These are phyloP conservation scores for Tachyglossus aculeatus DNA, from an alignment of 2,797 vertebrate species.

Conservation along the genomic window DNA sequence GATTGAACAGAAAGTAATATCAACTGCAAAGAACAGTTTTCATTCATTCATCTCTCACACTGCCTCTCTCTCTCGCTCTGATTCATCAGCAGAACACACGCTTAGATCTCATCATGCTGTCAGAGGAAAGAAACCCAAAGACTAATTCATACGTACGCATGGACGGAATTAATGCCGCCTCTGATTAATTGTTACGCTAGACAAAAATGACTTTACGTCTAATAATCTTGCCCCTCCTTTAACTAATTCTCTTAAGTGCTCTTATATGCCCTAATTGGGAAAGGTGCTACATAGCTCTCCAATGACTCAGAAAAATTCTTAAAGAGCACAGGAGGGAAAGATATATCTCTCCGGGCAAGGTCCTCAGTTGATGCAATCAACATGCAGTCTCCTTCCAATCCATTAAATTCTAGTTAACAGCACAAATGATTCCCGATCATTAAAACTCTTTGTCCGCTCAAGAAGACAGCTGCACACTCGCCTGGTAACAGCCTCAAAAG, in stretches of 20 bases:
- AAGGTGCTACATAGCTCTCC: not conserved
- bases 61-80: too few species aligned
- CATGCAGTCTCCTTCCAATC: not conserved
- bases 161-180: not conserved
- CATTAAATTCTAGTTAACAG: conserved; percentile 1
- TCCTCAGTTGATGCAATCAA: not conserved
- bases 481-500: conserved; percentile 15
- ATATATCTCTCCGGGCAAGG: not conserved
- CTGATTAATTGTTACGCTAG: too few species aligned
- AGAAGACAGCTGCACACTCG: not conserved
- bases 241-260: not conserved
- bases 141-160: not conserved
- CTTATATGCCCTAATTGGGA: not conserved
- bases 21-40: too few species aligned
- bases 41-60: too few species aligned
- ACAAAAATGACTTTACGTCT: not conserved
- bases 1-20: too few species aligned
- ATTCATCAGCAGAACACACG: not conserved
- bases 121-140: not conserved
- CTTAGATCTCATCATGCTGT: not conserved
- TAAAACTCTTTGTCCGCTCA: not conserved
- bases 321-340: not conserved
- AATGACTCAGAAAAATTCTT: conserved; percentile 11
- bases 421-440: not conserved
- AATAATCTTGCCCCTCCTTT: not conserved